Base-by-base conservation (phyloP, 2,888 invertebrate genomes). In the Nudaria mundana region DNA sequence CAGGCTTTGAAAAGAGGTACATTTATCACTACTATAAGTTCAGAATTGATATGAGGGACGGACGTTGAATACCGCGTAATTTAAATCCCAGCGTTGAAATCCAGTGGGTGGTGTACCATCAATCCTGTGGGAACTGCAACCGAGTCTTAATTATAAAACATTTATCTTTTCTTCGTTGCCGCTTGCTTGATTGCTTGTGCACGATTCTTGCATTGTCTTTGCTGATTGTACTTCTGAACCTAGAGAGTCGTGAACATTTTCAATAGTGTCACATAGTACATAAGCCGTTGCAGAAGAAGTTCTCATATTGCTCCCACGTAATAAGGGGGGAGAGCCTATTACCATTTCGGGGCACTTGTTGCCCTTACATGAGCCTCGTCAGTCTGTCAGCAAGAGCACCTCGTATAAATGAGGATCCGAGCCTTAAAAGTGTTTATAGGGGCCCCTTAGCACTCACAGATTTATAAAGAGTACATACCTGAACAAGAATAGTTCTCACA, bases 21-120 rank as follows among this genome's bases (percentile, higher is more conserved):
- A 83, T 85, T 82, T 78, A 81, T 82, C 80, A 80, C 69, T 63
- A 66, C 60, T 49, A 59, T 63, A 69, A 65, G 64, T 64, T 62
- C 56, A 56, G 68, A 71, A 76, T 74, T 73, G 72, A 76, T 66
- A 69, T 62, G 63, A 67, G 51, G 69, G 73, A 66, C 71, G 59
- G 58, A 62, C 60, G 66, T 71, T 81, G 81, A 80, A 78, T 80
- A 68, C 71, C 52, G 55, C 60, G 71, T 75, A 76, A 81, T 80
- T 81, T 79, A 76, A 76, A 76, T 76, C 69, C 64, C 63, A 62
- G 54, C 66, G 70, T 69, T 71, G 67, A 74, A 71, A 67, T 70
- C 67, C 63, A 48, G 66, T 66, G 66, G 64, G 78, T 75, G 72
- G 77, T 67, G 65, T 48, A 48, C 52, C 60, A 75, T 76, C 76